These are phyloP conservation scores for Melinaea menophilus DNA, from an alignment of 2,888 invertebrate species.

Conservation along the genomic window DNA sequence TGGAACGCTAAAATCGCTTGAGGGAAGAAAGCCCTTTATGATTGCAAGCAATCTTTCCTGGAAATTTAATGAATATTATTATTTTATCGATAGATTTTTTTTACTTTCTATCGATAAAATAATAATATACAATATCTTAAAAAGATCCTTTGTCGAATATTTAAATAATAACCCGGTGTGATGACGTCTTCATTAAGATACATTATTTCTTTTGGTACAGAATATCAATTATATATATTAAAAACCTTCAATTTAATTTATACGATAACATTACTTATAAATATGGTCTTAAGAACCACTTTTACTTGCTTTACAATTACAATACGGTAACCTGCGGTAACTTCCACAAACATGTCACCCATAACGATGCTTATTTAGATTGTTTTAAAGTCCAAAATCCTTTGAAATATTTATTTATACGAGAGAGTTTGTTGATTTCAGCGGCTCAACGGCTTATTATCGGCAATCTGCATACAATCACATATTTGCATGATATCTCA, in stretches of 20 bases:
- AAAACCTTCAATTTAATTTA: conserved; percentile 10
- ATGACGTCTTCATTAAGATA: conserved; percentile 69
- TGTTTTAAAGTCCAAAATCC: conserved; percentile 19
- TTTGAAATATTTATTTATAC: conserved; percentile 11
- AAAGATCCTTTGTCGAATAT: background rate
- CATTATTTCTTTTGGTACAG: conserved; percentile 73
- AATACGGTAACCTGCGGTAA: conserved; percentile 12
- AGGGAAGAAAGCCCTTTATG: background rate
- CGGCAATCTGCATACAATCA: conserved; percentile 75
- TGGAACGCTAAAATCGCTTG: background rate
- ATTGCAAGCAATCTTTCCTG: background rate
- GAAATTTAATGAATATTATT: background rate
- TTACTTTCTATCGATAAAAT: too few species aligned
- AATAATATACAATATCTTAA: background rate
- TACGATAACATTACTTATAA: conserved; percentile 19
- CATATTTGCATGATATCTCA: conserved; percentile 76
- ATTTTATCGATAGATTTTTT: background rate
- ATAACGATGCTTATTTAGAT: conserved; percentile 10
- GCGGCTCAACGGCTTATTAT: conserved; percentile 62
- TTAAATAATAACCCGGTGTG: conserved; percentile 37
- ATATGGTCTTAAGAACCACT: conserved; percentile 12
- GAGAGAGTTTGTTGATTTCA: conserved; percentile 48
- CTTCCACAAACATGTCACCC: background rate
- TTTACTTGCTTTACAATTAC: conserved; percentile 6
- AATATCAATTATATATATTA: conserved; percentile 55